Evolutionary conservation across 2,113 vertebrate species (phyloP).

Genomic region (Hydrolagus affinis): DNA sequence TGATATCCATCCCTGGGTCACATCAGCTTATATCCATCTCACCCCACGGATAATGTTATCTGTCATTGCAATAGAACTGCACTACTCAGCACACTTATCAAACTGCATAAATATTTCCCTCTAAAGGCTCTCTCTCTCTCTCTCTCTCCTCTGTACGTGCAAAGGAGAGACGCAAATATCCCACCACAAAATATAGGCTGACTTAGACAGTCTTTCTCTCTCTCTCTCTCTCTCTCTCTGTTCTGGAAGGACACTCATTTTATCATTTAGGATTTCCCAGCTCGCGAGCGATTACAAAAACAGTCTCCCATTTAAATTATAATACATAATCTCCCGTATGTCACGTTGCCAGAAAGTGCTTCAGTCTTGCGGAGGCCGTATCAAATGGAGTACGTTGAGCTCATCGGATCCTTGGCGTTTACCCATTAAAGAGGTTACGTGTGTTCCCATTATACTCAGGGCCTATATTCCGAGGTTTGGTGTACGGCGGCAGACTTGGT

Average conservation of each 20-base stretch:
- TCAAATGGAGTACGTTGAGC: no score
- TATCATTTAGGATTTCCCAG: background rate
- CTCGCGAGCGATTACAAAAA: background rate
- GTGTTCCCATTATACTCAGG: background rate
- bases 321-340: background rate
- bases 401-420: no score
- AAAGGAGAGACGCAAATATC: no score
- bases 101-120: background rate
- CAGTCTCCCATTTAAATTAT: background rate
- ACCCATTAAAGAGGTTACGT: no score
- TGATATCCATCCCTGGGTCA: background rate
- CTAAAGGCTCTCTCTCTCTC: no score
- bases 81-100: background rate
- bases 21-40: no score
- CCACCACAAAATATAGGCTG: background rate
- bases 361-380: background rate
- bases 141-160: background rate
- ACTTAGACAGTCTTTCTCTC: background rate
- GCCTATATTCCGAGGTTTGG: background rate
- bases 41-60: background rate
- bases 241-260: background rate
- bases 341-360: background rate
- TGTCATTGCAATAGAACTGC: background rate
- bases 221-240: no score
- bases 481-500: no score